These are phyloP conservation scores for Lathamus discolor DNA, from an alignment of 2,113 vertebrate species.

Conservation along the genomic window DNA sequence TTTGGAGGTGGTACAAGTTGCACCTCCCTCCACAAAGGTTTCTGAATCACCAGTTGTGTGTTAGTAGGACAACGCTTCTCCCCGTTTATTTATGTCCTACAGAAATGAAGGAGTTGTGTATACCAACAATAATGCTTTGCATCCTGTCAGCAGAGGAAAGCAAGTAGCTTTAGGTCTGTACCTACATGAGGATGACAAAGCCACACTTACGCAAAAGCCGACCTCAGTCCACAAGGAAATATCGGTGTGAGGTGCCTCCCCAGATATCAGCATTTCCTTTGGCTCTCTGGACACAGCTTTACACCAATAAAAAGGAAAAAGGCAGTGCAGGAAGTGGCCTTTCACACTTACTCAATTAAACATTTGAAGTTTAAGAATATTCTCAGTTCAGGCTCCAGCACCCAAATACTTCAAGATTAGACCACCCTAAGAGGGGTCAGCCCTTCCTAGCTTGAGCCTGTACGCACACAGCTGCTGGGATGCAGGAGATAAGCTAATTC, in stretches of 20 bases:
- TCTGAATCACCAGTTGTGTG: neutral
- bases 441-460: neutral
- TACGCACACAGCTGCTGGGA: neutral
- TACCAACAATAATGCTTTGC: neutral
- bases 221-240: neutral
- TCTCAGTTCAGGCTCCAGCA: neutral
- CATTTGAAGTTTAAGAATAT: neutral
- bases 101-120: neutral
- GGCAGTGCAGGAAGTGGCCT: neutral
- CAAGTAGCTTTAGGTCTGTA: neutral
- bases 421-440: neutral
- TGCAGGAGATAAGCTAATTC: neutral
- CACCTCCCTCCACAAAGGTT: neutral
- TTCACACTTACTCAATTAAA: neutral
- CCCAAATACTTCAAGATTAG: neutral
- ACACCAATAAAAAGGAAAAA: neutral
- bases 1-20: neutral
- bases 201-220: neutral
- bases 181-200: neutral
- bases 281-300: neutral
- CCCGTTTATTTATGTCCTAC: neutral
- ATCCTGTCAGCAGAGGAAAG: neutral
- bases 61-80: neutral
- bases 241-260: neutral
- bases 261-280: neutral